phyloP scores from a whole-genome alignment of 2,888 invertebrate genomes.

The Meganola albula region DNA sequence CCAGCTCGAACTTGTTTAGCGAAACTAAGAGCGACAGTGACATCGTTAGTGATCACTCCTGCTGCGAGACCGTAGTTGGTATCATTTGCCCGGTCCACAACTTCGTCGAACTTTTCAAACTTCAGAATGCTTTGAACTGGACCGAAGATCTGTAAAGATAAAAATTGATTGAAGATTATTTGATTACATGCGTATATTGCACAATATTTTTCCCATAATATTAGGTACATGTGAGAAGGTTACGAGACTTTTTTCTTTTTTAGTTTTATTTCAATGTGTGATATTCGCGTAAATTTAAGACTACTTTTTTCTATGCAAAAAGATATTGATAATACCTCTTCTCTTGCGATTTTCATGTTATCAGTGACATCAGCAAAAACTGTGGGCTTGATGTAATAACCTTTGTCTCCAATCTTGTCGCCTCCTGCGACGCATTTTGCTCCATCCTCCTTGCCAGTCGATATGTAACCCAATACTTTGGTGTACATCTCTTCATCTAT shows the following conservation, averaged over 20 bases:
- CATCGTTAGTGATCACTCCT: constrained; percentile 89
- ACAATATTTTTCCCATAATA: too few relatives aligned
- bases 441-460: constrained; percentile 86
- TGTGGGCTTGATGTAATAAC: constrained; percentile 88
- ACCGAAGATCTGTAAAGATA: constrained; percentile 90
- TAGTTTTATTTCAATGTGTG: too few relatives aligned
- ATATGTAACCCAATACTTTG: constrained; percentile 86
- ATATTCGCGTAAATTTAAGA: too few relatives aligned
- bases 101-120: constrained; percentile 88
- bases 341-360: constrained; percentile 86
- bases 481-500: constrained; percentile 86
- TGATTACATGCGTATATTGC: too few relatives aligned
- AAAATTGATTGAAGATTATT: too few relatives aligned
- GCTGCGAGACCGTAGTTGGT: constrained; percentile 91
- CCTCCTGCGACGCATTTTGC: constrained; percentile 90
- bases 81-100: constrained; percentile 89
- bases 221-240: too few relatives aligned
- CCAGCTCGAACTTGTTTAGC: constrained; percentile 89
- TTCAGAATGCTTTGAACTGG: constrained; percentile 93
- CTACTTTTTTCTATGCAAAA: too few relatives aligned
- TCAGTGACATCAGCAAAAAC: constrained; percentile 88
- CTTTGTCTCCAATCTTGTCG: constrained; percentile 79
- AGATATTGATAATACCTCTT: constrained; percentile 83
- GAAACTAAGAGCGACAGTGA: constrained; percentile 87
- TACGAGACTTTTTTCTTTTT: too few relatives aligned